These are phyloP conservation scores for Eupsittula cactorum DNA, from an alignment of 2,113 vertebrate genomes.

Conservation along the genomic window DNA sequence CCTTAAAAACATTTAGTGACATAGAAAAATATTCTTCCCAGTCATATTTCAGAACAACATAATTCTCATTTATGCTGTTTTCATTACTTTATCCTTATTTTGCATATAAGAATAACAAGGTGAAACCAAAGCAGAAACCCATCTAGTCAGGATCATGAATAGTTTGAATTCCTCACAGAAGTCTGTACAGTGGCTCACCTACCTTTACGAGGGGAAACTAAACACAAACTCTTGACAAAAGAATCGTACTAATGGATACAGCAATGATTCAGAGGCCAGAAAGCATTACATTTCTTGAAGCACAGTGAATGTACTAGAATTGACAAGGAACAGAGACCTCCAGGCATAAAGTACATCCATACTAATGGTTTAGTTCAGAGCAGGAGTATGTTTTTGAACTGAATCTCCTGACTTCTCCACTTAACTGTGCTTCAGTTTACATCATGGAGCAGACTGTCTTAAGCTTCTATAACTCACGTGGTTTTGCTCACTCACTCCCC, in stretches of 20 bases:
- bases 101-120: not conserved
- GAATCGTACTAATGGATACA: not conserved
- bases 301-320: not conserved
- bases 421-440: not conserved
- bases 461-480: no score
- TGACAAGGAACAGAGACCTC: not conserved
- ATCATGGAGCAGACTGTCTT: not conserved
- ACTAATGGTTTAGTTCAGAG: not conserved
- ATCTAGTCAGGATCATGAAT: not conserved
- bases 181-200: not conserved
- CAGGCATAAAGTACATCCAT: not conserved
- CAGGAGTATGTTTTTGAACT: not conserved
- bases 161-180: not conserved
- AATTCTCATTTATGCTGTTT: not conserved
- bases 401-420: not conserved
- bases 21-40: not conserved
- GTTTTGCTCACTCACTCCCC: no score
- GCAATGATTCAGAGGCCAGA: not conserved
- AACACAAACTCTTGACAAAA: not conserved
- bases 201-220: not conserved
- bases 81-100: not conserved
- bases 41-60: not conserved
- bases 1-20: not conserved
- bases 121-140: not conserved
- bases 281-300: not conserved